Conservation (phyloP, 1,140 invertebrate species). For the Sitobion miscanthi region DNA sequence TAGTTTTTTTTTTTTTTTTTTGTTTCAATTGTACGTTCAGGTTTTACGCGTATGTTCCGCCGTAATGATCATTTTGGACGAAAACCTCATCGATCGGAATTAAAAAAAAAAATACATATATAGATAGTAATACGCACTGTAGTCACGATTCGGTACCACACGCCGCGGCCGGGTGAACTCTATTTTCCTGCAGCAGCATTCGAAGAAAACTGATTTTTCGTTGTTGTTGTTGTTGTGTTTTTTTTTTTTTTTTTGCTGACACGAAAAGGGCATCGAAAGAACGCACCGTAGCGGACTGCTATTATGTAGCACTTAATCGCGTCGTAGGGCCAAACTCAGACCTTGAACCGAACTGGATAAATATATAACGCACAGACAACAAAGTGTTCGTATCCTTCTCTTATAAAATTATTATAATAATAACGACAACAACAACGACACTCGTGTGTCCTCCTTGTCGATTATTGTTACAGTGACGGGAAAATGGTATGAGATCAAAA, state of each 20-base stretch:
- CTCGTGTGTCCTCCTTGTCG: slow-evolving; percentile 1
- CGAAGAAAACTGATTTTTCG: neutral
- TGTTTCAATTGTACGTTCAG: neutral
- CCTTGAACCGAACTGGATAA: slow-evolving; percentile 19
- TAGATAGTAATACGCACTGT: no score
- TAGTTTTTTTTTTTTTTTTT: neutral
- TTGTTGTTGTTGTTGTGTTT: neutral
- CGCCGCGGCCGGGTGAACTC: neutral
- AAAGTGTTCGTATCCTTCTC: neutral
- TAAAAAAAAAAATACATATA: neutral
- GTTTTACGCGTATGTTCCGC: slow-evolving; percentile 26
- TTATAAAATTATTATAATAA: slow-evolving; percentile 22
- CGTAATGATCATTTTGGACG: slow-evolving; percentile 24
- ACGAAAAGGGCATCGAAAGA: neutral
- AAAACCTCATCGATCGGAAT: neutral
- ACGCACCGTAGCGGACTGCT: neutral
- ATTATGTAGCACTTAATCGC: neutral
- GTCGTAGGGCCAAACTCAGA: neutral
- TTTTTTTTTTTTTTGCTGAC: neutral
- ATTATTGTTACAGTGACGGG: slow-evolving; percentile 28
- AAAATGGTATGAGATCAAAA: neutral
- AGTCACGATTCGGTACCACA: slow-evolving; percentile 29
- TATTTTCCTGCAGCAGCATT: neutral
- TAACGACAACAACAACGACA: neutral
- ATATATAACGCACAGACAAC: neutral